A percentile compares a stretch with the other conserved stretches of the same genome.
Evolutionary conservation across 2,888 invertebrate genomes (phyloP).

Genomic region (Leistus spinibarbis): DNA sequence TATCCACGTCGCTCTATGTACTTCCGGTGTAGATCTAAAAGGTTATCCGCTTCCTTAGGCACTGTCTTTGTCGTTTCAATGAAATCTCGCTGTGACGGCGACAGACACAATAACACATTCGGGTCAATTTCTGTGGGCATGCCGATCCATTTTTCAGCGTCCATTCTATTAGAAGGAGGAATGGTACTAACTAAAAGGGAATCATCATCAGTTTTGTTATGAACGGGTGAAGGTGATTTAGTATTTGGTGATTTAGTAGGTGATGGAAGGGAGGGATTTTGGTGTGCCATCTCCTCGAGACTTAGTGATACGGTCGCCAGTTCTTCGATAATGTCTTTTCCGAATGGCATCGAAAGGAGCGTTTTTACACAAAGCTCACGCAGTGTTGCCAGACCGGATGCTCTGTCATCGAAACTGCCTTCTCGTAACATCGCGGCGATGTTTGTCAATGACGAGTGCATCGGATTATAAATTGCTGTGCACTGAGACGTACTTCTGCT

Average conservation of each 20-base stretch:
- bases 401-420: conserved; percentile 17
- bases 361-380: conserved; percentile 70
- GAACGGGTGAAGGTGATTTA: conserved; percentile 42
- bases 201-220: conserved; percentile 26
- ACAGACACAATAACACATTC: conserved; percentile 69
- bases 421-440: conserved; percentile 60
- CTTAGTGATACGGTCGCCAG: conserved; percentile 68
- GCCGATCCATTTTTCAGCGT: conserved; percentile 64
- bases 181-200: conserved; percentile 40
- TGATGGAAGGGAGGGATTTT: conserved; percentile 26
- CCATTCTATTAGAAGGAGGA: conserved; percentile 56
- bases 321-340: conserved; percentile 71
- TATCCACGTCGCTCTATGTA: conserved; percentile 65
- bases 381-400: conserved; percentile 53
- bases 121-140: conserved; percentile 67
- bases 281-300: conserved; percentile 51
- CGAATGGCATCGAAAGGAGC: conserved; percentile 71
- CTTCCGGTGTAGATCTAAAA: conserved; percentile 73
- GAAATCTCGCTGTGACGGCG: conserved; percentile 72
- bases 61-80: conserved; percentile 63
- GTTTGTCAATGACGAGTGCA: conserved; percentile 65
- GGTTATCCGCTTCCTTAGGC: conserved; percentile 65
- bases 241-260: conserved; percentile 13
- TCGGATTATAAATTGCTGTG: conserved; percentile 72
- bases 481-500: conserved; percentile 65